Base-by-base conservation (phyloP, 1,140 invertebrate genomes). In the Eriocheir sinensis region DNA sequence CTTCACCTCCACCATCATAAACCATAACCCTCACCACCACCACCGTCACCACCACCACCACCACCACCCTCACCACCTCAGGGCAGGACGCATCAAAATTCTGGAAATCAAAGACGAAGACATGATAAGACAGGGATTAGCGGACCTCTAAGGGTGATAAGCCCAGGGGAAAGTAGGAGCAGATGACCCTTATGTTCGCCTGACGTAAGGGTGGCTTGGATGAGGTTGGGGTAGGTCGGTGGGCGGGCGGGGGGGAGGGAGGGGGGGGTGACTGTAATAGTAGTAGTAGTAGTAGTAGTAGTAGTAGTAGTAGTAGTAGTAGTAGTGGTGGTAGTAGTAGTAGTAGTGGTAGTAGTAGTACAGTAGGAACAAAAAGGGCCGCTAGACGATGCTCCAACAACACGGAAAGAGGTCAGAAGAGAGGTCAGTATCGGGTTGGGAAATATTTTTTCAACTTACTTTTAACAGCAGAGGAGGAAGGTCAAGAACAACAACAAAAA, bases 301-400 rank as follows among this genome's bases (percentile, higher is more conserved):
- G 89, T 38, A 79, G 85, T 88, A 88, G 85, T 41, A 88, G 85
- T 88, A 88, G 85, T 41, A 88, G 44, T 72, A 90, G 89, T 72
- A 90, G 89, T 32, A 91, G 86, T 89, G 27, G 86, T 48, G 21
- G 6, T 72, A 72, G 21, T 72, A 72, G 21, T 12, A 21, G 21
- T 72, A 72, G 21, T 21, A 72, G 53, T 12, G 21, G 21, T 72
- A 6, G 21, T 72, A 72, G 21, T 72, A 21, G 53, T 72, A 72
- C 8, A 48, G 15, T 48, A 48, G 15, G 15, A 4, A 48, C 44
- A 48, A 6, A 4, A 48, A 48, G 44, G 4, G 44, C 4, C 44
- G 44, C 4, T 48, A n/a, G n/a, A n/a, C n/a, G n/a, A n/a, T n/a
- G n/a, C n/a, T n/a, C n/a, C n/a, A n/a, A n/a, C n/a, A n/a, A n/a